A percentile compares a stretch with the other conserved stretches of the same genome.
These are phyloP conservation scores for Pomatostomus ruficeps DNA, from an alignment of 2,113 vertebrate genomes.

Conservation along the genomic window DNA sequence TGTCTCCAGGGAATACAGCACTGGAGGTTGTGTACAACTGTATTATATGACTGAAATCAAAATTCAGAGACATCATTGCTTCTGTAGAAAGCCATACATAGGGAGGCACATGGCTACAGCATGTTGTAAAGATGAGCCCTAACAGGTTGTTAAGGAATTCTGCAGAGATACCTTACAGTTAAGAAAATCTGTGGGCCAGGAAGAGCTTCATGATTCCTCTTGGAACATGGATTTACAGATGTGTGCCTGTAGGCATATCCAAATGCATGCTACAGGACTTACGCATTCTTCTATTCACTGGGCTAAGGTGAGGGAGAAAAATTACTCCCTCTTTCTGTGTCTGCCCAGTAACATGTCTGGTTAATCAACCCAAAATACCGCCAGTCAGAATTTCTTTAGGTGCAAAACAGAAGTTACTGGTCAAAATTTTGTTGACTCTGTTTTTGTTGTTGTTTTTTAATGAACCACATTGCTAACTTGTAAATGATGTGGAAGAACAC, in stretches of 20 bases:
- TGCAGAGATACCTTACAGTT: not conserved
- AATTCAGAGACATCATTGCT: not conserved
- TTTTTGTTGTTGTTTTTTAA: not conserved
- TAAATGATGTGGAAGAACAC: not conserved
- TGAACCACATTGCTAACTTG: not conserved
- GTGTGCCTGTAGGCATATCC: not conserved
- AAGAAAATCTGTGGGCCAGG: not conserved
- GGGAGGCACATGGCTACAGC: not conserved
- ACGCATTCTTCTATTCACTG: not conserved
- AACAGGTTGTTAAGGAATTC: not conserved
- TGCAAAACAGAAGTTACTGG: not conserved
- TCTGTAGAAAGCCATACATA: not conserved
- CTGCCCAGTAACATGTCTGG: not conserved
- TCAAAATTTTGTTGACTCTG: not conserved
- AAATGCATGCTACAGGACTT: not conserved
- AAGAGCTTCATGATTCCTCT: not conserved
- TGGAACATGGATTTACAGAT: not conserved
- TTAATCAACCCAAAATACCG: not conserved
- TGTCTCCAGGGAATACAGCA: not conserved
- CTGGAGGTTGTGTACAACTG: not conserved
- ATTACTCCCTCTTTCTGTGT: not conserved
- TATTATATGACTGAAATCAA: not conserved
- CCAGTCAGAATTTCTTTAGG: not conserved
- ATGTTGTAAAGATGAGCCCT: not conserved
- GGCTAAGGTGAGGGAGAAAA: not conserved